A percentile compares a stretch with the other conserved stretches of the same genome.
Conservation (phyloP, 2,888 invertebrate species). For the Napeogenes inachia region DNA sequence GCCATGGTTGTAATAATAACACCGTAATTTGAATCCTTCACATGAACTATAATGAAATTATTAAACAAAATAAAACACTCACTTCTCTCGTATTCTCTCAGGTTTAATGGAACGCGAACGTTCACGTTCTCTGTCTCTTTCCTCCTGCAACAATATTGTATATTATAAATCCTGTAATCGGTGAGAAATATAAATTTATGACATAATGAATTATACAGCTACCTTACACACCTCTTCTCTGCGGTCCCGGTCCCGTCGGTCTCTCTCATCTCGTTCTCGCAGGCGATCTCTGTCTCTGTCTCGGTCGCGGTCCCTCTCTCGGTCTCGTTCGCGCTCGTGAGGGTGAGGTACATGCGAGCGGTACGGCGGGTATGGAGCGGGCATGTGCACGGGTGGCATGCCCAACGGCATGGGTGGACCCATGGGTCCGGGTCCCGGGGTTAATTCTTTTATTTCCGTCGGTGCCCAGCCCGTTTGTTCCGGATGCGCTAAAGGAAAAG, state of each 20-base stretch:
- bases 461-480: slow-evolving; percentile 80
- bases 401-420: slow-evolving; percentile 48
- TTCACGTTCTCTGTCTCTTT: slow-evolving; percentile 73
- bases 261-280: slow-evolving; percentile 53
- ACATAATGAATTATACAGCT: background rate
- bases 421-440: slow-evolving; percentile 80
- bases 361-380: slow-evolving; percentile 35
- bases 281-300: slow-evolving; percentile 57
- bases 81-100: slow-evolving; percentile 79
- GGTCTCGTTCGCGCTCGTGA: slow-evolving; percentile 50
- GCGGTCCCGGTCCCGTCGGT: slow-evolving; percentile 53
- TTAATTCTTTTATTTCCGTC: slow-evolving; percentile 82
- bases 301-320: slow-evolving; percentile 66
- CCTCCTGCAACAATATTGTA: slow-evolving; percentile 49
- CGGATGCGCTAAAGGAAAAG: slow-evolving; percentile 45
- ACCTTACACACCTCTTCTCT: slow-evolving; percentile 56
- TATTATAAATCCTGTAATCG: slow-evolving; percentile 2
- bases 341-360: slow-evolving; percentile 37
- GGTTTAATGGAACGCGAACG: slow-evolving; percentile 78
- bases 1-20: no score
- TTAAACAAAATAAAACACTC: slow-evolving; percentile 35
- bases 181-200: background rate
- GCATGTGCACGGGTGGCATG: slow-evolving; percentile 52
- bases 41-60: background rate
- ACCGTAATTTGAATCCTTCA: no score